Conservation (phyloP, 2,113 vertebrate genomes). For the Vulpes lagopus region DNA sequence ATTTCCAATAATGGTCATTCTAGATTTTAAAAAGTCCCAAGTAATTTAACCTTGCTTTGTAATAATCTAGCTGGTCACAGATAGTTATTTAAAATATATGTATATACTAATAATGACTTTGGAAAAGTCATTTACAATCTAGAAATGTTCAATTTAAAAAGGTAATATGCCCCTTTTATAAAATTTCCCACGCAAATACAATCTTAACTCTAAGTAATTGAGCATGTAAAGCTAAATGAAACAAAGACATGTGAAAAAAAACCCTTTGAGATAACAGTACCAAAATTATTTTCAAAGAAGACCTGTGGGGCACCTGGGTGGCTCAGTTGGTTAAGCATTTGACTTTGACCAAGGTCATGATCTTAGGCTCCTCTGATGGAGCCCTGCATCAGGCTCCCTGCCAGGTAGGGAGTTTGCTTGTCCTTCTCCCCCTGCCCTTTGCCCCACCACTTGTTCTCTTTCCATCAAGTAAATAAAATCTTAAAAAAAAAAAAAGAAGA, state of each 20-base stretch:
- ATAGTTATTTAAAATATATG: not conserved
- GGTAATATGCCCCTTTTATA: not conserved
- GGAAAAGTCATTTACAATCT: not conserved
- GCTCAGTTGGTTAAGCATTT: not conserved
- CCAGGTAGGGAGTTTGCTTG: not conserved
- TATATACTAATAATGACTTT: not conserved
- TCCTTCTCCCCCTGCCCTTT: not conserved
- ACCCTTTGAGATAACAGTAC: not conserved
- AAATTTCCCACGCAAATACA: not conserved
- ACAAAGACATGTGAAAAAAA: not conserved
- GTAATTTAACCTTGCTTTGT: not conserved
- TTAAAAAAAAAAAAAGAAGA: not conserved
- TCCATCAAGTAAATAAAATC: not conserved
- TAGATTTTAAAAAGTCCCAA: not conserved
- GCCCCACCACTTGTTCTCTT: not conserved
- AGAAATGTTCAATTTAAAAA: not conserved
- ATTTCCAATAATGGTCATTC: conserved; percentile 1
- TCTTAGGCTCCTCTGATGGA: not conserved
- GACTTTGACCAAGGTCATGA: not conserved
- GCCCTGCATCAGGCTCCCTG: not conserved
- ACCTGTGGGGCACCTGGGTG: not conserved
- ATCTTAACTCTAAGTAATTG: not conserved
- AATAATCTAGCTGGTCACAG: not conserved
- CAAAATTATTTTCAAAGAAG: not conserved
- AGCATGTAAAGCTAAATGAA: not conserved